Conservation (phyloP, 2,113 vertebrate genomes). For the Carollia perspicillata region DNA sequence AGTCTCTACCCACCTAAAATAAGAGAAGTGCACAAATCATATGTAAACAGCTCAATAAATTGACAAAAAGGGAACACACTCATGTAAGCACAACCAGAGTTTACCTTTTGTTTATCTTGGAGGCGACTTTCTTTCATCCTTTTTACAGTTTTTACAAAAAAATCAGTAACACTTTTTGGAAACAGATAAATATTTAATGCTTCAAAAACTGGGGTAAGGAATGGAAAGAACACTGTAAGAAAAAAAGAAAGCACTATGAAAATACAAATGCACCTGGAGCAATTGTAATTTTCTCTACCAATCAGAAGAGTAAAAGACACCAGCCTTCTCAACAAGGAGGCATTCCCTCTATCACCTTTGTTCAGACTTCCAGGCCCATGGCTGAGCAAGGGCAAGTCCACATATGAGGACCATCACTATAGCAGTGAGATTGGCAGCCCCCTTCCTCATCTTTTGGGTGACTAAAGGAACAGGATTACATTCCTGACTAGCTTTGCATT, state of each 20-base stretch:
- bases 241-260: background rate
- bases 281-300: background rate
- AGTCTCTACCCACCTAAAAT: background rate
- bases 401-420: background rate
- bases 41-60: background rate
- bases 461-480: background rate
- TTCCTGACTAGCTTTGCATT: background rate
- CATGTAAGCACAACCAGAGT: background rate
- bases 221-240: conserved; percentile 51
- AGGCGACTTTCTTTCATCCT: conserved; percentile 49
- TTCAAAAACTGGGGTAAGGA: conserved; percentile 26
- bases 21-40: background rate
- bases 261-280: background rate
- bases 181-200: background rate
- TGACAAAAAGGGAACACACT: background rate
- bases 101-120: conserved; percentile 50
- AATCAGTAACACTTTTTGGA: background rate
- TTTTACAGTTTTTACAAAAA: conserved; percentile 36
- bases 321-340: background rate
- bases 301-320: background rate
- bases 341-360: background rate
- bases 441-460: background rate
- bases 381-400: background rate
- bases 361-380: background rate
- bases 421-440: background rate